Evolutionary conservation across 2,797 vertebrate species (phyloP), one percentile per base, ranked within the genome.

Genomic region (Micromesistius poutassou): DNA sequence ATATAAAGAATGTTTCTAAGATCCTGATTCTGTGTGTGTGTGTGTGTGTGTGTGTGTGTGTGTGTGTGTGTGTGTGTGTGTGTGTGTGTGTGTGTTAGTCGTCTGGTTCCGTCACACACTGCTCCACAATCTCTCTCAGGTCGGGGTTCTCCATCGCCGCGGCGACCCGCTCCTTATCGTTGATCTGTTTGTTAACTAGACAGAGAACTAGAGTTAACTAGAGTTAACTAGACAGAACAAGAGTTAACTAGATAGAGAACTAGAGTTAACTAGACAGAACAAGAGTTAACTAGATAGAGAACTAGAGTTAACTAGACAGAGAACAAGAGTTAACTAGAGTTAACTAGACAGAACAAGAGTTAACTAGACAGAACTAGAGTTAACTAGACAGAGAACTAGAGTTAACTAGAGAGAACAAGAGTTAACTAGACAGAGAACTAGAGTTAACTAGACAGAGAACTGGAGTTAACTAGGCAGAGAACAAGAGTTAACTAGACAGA

Each of bases 151-250:
- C 98, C 97, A 99, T 98, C 0, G 98, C 98, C 0, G 98, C 98
- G 0, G 97, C 97, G 33, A 99, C 97, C 25, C 97, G 93, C 86
- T 99, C 98, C 82, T 99, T 99, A 87, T 99, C 98, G 0, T 99
- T 99, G 92, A 99, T 99, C 93, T 99, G 98, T 83, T 98, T 99
- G 90, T 99, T 99, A 82, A 99, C 98, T 99, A 93, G 30, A 88
- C 4, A 83, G 28, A 71, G 16, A 31, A 30, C 28, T 13, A 71
- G 68, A 31, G 30, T 30, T 71, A 30, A 30, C 74, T 55, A 77
- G 28, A 72, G 33, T 35, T 28, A 77, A 5, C 13, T 13, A 71
- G 5, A n/a, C n/a, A n/a, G n/a, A n/a, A n/a, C n/a, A n/a, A 55
- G 36, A 74, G 10, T 25, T 46, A 46, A 13, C 10, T 35, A 12